A percentile compares a stretch with the other conserved stretches of the same genome.
phyloP scores from a whole-genome alignment of 2,797 vertebrate genomes.

The Myotis planiceps region DNA sequence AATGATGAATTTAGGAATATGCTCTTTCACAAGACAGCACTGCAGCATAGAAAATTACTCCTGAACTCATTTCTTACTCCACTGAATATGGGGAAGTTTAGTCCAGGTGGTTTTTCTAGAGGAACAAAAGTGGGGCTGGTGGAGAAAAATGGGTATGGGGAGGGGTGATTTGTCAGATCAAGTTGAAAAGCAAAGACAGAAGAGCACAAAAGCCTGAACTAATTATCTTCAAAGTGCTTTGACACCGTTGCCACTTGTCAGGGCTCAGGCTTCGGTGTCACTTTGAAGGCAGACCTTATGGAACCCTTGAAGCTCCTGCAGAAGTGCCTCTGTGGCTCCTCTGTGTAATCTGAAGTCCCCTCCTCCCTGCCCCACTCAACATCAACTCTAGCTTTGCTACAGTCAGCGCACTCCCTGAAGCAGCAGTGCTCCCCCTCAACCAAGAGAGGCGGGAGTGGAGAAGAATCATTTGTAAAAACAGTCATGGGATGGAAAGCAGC shows the following conservation, averaged over 20 bases:
- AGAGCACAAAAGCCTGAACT: background rate
- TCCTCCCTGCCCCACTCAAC: background rate
- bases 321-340: background rate
- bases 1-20: background rate
- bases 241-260: background rate
- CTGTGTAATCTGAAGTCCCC: background rate
- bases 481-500: background rate
- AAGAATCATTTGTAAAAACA: no score
- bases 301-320: background rate
- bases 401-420: background rate
- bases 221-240: background rate
- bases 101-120: background rate
- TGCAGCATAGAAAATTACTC: background rate
- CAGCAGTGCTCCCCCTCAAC: background rate
- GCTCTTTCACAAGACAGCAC: background rate
- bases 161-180: background rate
- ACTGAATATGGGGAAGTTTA: conserved; percentile 23
- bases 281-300: conserved; percentile 33
- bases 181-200: conserved; percentile 30
- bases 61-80: conserved; percentile 46
- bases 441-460: no score
- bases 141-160: background rate
- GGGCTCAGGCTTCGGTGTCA: background rate
- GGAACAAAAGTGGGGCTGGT: background rate
- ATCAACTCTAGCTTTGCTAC: background rate